A percentile compares a stretch with the other conserved stretches of the same genome.
Evolutionary conservation across 2,888 invertebrate species (phyloP).

Genomic region (Tridacna gigas): DNA sequence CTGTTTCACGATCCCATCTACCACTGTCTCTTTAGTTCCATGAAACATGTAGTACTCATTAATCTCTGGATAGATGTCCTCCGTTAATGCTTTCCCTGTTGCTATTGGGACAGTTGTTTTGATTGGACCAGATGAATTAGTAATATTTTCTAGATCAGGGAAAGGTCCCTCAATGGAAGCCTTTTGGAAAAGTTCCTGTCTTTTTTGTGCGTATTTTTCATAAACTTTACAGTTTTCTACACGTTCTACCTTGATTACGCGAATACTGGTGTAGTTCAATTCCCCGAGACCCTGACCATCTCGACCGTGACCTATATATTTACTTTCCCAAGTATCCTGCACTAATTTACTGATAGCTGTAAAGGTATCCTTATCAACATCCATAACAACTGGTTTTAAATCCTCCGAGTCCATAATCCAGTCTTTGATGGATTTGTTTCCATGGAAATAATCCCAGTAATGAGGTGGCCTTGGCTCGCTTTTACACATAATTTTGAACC

Average conservation of each 20-base stretch:
- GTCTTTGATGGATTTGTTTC: constrained; percentile 59
- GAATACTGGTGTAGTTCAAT: constrained; percentile 57
- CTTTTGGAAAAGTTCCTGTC: constrained; percentile 68
- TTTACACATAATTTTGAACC: constrained; percentile 57
- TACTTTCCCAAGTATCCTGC: constrained; percentile 65
- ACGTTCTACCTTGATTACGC: constrained; percentile 70
- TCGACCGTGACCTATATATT: constrained; percentile 71
- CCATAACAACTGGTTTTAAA: constrained; percentile 29
- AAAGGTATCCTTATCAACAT: constrained; percentile 58
- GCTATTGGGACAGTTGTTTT: constrained; percentile 29
- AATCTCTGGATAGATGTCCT: constrained; percentile 63
- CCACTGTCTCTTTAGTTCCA: constrained; percentile 61
- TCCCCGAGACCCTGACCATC: constrained; percentile 70
- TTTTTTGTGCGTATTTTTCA: constrained; percentile 66
- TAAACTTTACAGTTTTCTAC: constrained; percentile 74
- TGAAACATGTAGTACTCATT: constrained; percentile 71
- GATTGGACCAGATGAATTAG: constrained; percentile 43
- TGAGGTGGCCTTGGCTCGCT: constrained; percentile 54
- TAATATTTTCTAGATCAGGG: constrained; percentile 26
- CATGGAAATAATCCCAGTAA: constrained; percentile 66
- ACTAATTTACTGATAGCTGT: constrained; percentile 64
- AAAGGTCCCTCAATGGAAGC: constrained; percentile 43
- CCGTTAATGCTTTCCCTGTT: constrained; percentile 15
- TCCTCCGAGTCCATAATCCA: constrained; percentile 58
- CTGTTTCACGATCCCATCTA: constrained; percentile 59